Percentiles rank a stretch among this genome's conserved stretches.
phyloP scores from a whole-genome alignment of 1,140 invertebrate genomes.

The Aphelinus atriplicis region DNA sequence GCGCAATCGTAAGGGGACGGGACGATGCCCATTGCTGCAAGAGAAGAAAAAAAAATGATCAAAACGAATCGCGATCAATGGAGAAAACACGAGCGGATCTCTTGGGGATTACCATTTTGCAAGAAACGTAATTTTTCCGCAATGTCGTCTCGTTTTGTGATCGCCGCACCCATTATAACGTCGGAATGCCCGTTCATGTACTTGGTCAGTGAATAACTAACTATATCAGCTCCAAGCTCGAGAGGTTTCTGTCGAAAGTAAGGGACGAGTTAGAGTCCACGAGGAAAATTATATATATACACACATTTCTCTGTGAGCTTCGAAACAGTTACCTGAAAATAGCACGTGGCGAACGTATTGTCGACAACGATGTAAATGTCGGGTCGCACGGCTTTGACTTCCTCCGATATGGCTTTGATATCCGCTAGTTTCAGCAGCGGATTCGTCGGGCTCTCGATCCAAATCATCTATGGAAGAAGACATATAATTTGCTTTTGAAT shows the following conservation, averaged over 20 bases:
- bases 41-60: constrained; percentile 23
- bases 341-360: constrained; percentile 97
- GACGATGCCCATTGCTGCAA: constrained; percentile 85
- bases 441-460: constrained; percentile 99
- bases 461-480: constrained; percentile 77
- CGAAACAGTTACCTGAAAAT: constrained; percentile 77
- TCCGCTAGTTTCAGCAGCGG: constrained; percentile 92
- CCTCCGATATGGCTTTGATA: constrained; percentile 78
- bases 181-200: constrained; percentile 99
- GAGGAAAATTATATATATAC: constrained; percentile 13
- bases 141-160: constrained; percentile 79
- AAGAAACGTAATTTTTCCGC: constrained; percentile 81
- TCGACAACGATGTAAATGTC: constrained; percentile 91
- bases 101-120: constrained; percentile 81
- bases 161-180: constrained; percentile 93
- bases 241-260: constrained; percentile 76
- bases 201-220: constrained; percentile 94
- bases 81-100: background rate
- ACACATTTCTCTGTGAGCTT: background rate
- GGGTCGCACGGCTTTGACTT: constrained; percentile 69
- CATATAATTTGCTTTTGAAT: no score
- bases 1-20: constrained; percentile 98
- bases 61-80: background rate
- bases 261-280: background rate
- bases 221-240: constrained; percentile 90